Conservation (phyloP, 1,140 invertebrate genomes). For the Metaphire vulgaris region DNA sequence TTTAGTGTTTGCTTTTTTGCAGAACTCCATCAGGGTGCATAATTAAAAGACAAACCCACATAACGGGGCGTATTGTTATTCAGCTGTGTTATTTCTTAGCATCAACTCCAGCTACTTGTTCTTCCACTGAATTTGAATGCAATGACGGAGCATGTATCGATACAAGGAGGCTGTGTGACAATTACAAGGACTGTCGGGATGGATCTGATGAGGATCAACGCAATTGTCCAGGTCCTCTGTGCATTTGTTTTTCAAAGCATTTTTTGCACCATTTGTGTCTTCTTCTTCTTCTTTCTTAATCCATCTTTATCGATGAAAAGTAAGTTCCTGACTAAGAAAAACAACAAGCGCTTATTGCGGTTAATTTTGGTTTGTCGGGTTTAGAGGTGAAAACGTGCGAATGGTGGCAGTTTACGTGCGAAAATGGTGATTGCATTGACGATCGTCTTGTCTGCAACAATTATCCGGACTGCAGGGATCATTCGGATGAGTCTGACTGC, state of each 20-base stretch:
- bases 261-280: no score
- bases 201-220: constrained; percentile 79
- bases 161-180: constrained; percentile 61
- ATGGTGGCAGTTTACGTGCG: constrained; percentile 21
- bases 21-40: no score
- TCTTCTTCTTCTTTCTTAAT: no score
- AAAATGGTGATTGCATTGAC: constrained; percentile 29
- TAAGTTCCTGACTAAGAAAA: no score
- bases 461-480: constrained; percentile 35
- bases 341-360: no score
- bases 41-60: no score
- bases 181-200: constrained; percentile 73
- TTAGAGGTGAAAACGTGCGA: no score
- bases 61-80: no score
- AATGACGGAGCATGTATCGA: constrained; percentile 26
- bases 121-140: constrained; percentile 16
- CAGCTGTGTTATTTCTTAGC: no score
- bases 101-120: constrained; percentile 8
- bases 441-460: constrained; percentile 13
- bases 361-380: no score
- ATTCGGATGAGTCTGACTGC: constrained; percentile 23
- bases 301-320: no score
- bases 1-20: no score
- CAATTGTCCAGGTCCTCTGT: constrained; percentile 37
- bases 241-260: not conserved